Percentiles rank a stretch among this genome's conserved stretches.
Evolutionary conservation across 2,888 invertebrate species (phyloP).

Genomic region (Melieria omissa): DNA sequence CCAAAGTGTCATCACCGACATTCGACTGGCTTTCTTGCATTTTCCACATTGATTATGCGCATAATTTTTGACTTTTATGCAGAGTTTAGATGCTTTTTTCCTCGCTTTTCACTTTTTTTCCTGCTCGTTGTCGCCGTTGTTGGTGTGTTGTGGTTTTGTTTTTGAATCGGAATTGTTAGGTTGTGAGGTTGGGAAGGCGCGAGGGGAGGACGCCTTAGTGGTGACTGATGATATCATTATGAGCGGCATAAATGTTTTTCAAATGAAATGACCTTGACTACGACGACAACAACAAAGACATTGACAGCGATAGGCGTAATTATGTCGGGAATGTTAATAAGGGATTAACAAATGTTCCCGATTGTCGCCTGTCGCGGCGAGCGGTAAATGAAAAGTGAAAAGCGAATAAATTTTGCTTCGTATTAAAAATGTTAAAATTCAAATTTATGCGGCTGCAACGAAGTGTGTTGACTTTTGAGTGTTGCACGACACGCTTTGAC

Average conservation of each 20-base stretch:
- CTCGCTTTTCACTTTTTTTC: neutral
- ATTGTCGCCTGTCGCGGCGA: too few relatives aligned
- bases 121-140: constrained; percentile 35
- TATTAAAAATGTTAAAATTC: too few relatives aligned
- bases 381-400: too few relatives aligned
- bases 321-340: constrained; percentile 19
- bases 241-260: neutral
- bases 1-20: neutral
- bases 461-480: too few relatives aligned
- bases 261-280: too few relatives aligned
- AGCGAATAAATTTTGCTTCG: neutral
- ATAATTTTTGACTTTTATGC: constrained; percentile 55
- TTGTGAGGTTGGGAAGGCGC: neutral
- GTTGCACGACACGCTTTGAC: too few relatives aligned
- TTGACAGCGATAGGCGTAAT: too few relatives aligned
- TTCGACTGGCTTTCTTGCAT: constrained; percentile 47
- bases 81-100: constrained; percentile 35
- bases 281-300: too few relatives aligned
- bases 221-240: constrained; percentile 17
- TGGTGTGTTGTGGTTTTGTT: constrained; percentile 34
- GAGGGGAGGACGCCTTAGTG: neutral
- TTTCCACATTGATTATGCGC: constrained; percentile 63
- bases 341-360: neutral
- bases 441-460: too few relatives aligned
- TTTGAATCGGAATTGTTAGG: constrained; percentile 18